phyloP scores from a whole-genome alignment of 2,888 invertebrate genomes.

The Agelastica alni region DNA sequence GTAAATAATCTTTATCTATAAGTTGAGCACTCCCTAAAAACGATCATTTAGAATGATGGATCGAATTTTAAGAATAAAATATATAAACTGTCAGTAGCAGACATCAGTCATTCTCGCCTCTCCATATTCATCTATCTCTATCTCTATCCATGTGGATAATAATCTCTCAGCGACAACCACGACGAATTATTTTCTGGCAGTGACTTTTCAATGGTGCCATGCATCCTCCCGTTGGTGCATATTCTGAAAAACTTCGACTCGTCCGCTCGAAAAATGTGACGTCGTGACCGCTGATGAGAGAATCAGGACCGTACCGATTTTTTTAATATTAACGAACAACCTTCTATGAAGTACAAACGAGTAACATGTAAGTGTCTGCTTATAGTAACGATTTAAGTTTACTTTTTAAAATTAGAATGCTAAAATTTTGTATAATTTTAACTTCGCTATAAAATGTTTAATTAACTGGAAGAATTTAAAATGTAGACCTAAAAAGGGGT shows the following conservation, averaged over 20 bases:
- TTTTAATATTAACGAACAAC: not conserved
- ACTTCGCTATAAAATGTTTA: too few species aligned
- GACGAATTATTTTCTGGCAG: conserved; percentile 29
- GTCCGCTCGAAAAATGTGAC: not conserved
- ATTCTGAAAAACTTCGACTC: not conserved
- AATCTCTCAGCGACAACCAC: conserved; percentile 15
- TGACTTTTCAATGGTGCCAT: conserved; percentile 33
- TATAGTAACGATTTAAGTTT: too few species aligned
- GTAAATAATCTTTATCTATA: too few species aligned
- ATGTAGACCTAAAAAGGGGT: too few species aligned
- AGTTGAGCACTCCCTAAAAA: not conserved
- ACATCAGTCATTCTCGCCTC: conserved; percentile 15
- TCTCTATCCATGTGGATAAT: conserved; percentile 20
- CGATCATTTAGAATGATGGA: conserved; percentile 17
- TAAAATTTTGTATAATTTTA: too few species aligned
- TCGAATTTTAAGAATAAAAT: conserved; percentile 20
- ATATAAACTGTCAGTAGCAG: conserved; percentile 20
- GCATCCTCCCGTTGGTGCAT: conserved; percentile 9
- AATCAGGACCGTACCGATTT: not conserved
- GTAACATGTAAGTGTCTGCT: too few species aligned
- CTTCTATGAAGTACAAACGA: too few species aligned
- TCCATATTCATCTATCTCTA: conserved; percentile 2
- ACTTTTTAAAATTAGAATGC: too few species aligned
- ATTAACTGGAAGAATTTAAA: too few species aligned
- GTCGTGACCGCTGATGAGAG: not conserved